phyloP scores from a whole-genome alignment of 1,140 invertebrate species.

The Homalodisca vitripennis region DNA sequence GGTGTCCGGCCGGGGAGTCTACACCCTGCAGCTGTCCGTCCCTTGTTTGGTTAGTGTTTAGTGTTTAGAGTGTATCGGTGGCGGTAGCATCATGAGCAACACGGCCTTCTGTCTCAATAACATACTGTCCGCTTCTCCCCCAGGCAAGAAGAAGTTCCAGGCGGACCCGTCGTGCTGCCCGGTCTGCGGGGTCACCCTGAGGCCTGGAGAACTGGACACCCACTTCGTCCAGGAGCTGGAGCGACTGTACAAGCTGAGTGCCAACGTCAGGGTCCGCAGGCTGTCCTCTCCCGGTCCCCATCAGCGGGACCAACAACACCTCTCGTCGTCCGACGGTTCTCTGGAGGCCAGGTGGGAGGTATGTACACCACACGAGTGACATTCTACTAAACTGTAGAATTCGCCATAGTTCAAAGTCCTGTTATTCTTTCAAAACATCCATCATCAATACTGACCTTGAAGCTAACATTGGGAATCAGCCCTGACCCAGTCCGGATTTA shows the following conservation, averaged over 20 bases:
- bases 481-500: too few species aligned
- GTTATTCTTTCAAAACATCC: too few species aligned
- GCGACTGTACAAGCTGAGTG: constrained; percentile 64
- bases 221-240: constrained; percentile 76
- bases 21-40: too few species aligned
- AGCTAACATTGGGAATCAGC: too few species aligned
- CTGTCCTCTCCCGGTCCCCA: constrained; percentile 45
- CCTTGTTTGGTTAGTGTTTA: constrained; percentile 10
- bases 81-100: neutral
- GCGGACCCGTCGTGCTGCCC: constrained; percentile 69
- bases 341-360: constrained; percentile 73
- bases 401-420: too few species aligned
- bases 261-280: constrained; percentile 49
- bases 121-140: neutral
- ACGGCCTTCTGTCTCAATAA: constrained; percentile 9
- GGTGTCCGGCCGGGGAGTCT: neutral
- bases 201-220: constrained; percentile 68
- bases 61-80: neutral
- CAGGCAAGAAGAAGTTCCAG: constrained; percentile 21
- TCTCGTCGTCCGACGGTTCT: constrained; percentile 56
- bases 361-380: too few species aligned
- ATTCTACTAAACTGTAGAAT: too few species aligned
- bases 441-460: too few species aligned
- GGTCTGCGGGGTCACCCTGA: constrained; percentile 73
- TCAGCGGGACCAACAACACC: too few species aligned